These are phyloP conservation scores for Brachystomella parvula DNA, from an alignment of 1,140 invertebrate genomes.

Conservation along the genomic window DNA sequence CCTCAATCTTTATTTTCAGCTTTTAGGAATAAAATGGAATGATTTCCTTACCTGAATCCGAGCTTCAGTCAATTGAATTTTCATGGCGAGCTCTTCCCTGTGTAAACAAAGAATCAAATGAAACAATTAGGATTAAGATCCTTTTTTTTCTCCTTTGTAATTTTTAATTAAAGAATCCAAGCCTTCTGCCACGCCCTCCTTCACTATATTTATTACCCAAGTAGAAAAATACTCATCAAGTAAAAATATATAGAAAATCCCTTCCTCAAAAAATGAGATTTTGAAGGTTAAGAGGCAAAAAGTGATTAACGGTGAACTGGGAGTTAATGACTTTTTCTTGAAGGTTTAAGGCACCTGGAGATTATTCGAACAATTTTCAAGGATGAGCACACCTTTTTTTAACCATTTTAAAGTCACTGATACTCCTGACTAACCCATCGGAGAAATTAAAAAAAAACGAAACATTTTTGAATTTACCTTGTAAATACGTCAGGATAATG, in stretches of 20 bases:
- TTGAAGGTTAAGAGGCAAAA: no score
- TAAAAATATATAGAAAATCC: no score
- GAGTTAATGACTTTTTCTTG: not conserved
- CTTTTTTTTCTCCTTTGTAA: not conserved
- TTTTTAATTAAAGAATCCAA: not conserved
- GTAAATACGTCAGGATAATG: constrained; percentile 89
- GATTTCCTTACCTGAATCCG: constrained; percentile 84
- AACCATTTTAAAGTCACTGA: not conserved
- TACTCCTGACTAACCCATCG: not conserved
- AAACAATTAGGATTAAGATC: no score
- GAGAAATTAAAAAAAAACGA: not conserved
- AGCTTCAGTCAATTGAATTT: constrained; percentile 94
- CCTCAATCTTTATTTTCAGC: no score
- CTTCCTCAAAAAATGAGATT: no score
- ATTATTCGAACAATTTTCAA: no score
- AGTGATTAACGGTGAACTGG: not conserved
- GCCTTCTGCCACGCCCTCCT: not conserved
- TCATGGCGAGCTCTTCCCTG: constrained; percentile 95
- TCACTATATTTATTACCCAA: not conserved
- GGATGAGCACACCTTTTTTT: no score
- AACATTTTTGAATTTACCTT: constrained; percentile 55
- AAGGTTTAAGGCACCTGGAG: no score
- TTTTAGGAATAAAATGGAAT: not conserved
- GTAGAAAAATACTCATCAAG: no score
- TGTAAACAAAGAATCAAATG: constrained; percentile 48